Base-by-base conservation (phyloP, 2,888 invertebrate genomes). In the Hermaeophaga mercurialis region DNA sequence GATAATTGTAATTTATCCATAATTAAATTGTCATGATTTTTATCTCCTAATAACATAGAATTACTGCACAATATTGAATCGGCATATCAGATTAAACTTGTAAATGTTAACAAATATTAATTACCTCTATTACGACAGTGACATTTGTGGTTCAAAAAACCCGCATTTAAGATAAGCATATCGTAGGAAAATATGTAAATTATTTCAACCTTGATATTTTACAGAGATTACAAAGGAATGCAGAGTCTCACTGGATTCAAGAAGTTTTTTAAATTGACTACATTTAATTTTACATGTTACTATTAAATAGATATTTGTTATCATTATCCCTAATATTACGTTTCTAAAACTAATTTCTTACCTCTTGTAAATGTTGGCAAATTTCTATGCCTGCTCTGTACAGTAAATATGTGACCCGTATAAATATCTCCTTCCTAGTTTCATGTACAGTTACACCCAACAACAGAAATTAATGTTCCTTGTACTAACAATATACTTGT, bases 1-100 rank as follows among this genome's bases (percentile, higher is more conserved):
- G n/a, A 48, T 57, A 36, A 53, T 36, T 33, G 43, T 57, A 43
- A 58, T 54, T 52, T 34, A 38, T 7, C 31, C 34, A 15, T 52
- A 58, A 58, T 58, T 55, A 58, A 58, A 55, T 58, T 55, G 52
- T 58, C 52, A 36, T 49, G 44, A 59, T 56, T 49, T 18, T 38
- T 33, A 59, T 48, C 47, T 31, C 31, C 44, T 48, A 49, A 55
- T 55, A 55, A 55, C 18, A 49, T 14, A 43, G 55, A 44, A 55
- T 48, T 49, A 44, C 48, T 55, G 55, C 55, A 55, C 28, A 55
- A 47, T 48, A 28, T 49, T 33, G 47, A 55, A 46, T 48, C 24
- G 24, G 34, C 11, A 19, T 49, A 55, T 55, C 50, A 31, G 50
- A 50, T 48, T n/a, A 48, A 49, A 55, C 41, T 31, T 47, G n/a